Percentiles rank a stretch among this genome's conserved stretches.
Evolutionary conservation across 2,888 invertebrate genomes (phyloP).

Genomic region (Synergus laeviventris): DNA sequence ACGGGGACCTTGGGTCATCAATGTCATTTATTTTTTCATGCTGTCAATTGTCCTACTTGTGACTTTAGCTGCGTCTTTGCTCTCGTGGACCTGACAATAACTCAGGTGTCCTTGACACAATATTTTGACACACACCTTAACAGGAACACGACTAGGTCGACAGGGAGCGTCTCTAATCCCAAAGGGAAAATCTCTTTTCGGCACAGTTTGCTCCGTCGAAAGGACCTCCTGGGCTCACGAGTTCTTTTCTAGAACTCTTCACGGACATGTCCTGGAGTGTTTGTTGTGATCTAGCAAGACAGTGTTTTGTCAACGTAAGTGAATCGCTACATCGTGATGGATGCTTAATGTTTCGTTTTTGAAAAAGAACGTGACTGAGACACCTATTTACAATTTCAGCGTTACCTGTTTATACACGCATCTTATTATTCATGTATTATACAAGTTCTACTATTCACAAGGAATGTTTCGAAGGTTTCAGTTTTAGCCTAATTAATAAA

Average conservation of each 20-base stretch:
- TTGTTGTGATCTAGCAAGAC: constrained; percentile 56
- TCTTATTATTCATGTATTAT: background rate
- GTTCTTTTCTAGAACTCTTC: constrained; percentile 36
- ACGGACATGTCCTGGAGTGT: constrained; percentile 49
- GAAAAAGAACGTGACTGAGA: constrained; percentile 27
- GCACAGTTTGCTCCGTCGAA: constrained; percentile 47
- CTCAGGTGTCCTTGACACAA: constrained; percentile 67
- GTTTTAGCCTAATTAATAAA: background rate
- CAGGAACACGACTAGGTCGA: constrained; percentile 37
- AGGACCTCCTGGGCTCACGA: constrained; percentile 51
- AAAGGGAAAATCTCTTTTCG: constrained; percentile 46
- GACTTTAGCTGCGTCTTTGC: constrained; percentile 2
- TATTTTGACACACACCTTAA: constrained; percentile 63
- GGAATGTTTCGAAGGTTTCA: background rate
- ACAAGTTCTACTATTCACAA: background rate
- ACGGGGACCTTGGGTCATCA: constrained; percentile 31
- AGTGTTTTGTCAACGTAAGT: constrained; percentile 58
- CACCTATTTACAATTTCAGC: constrained; percentile 14
- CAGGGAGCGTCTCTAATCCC: constrained; percentile 46
- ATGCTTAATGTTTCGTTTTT: constrained; percentile 24
- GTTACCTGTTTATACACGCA: background rate
- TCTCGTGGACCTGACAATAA: constrained; percentile 41
- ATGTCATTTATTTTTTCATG: constrained; percentile 24
- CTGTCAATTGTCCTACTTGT: constrained; percentile 24
- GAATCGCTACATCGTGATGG: constrained; percentile 38